Evolutionary conservation across 2,113 vertebrate species (phyloP), one percentile per base, ranked within the genome.

Genomic region (Gavia stellata): DNA sequence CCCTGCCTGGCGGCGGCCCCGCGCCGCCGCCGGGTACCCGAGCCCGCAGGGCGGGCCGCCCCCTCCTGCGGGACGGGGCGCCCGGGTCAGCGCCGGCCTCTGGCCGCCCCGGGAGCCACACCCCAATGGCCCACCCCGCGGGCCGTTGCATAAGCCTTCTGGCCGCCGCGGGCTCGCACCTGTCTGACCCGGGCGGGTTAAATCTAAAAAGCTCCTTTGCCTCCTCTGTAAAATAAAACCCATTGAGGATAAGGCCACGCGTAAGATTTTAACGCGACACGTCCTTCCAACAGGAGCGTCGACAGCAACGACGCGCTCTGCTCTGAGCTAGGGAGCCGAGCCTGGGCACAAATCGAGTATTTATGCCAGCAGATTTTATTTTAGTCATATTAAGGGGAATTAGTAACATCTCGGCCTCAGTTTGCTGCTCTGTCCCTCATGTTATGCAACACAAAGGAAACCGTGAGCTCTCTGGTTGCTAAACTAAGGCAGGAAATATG

Each of bases 381-480:
- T 52, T 28, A 36, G 58, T 44, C 36, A 3, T 1, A 24, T 44
- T 63, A 5, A 28, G 49, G 89, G 88, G 73, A 84, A 47, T 52
- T 84, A 62, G 1, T 40, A 17, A 67, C 68, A 72, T 74, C 10
- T 52, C 19, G 1, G 18, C 36, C 19, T 55, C 82, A 2, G 36
- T n/a, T 59, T 34, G 62, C 42, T 42, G 85, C 23, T 34, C 26
- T 50, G 72, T 20, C 49, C 62, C n/a, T 50, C 34, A 0, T 3
- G 34, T 96, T 96, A 84, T 0, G 70, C 91, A 96, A 97, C 86
- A 36, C 80, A 67, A 67, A 87, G 90, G 90, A 95, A 96, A 61
- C 68, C 1, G 21, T 42, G 53, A 86, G 44, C 55, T 44, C 67
- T 78, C 0, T 0, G 45, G 14, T 80, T 85, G 91, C 92, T 73